These are phyloP conservation scores for Physeter macrocephalus DNA, from an alignment of 2,113 vertebrate species.

Conservation along the genomic window DNA sequence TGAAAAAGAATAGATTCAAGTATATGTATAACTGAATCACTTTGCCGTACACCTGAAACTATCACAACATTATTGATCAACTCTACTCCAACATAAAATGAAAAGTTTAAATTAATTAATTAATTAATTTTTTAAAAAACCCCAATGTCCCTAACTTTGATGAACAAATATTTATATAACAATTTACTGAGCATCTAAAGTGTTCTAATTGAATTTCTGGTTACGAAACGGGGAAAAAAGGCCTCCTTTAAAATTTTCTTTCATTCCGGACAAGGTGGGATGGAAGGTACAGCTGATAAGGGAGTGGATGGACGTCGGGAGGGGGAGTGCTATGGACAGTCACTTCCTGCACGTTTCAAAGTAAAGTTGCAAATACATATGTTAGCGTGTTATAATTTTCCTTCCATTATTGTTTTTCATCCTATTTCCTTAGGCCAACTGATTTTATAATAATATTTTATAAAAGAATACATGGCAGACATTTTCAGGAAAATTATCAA, in stretches of 20 bases:
- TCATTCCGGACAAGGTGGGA: neutral
- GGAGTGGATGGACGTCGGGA: accelerated
- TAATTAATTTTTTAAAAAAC: too few relatives aligned
- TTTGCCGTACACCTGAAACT: too few relatives aligned
- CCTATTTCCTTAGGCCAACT: neutral
- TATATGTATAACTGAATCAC: too few relatives aligned
- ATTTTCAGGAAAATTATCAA: neutral
- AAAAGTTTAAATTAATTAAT: too few relatives aligned
- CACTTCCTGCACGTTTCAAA: neutral
- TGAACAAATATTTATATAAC: neutral
- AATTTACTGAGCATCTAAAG: neutral
- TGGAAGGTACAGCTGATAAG: neutral
- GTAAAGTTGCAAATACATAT: accelerated
- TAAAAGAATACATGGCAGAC: neutral
- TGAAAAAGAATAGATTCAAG: too few relatives aligned
- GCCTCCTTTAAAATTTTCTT: neutral
- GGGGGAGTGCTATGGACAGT: accelerated
- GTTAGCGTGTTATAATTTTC: neutral
- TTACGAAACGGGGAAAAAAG: neutral
- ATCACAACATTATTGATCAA: too few relatives aligned
- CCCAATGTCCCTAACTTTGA: neutral
- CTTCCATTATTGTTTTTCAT: neutral
- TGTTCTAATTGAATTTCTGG: neutral
- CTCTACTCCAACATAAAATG: too few relatives aligned
- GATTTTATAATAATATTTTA: neutral